Evolutionary conservation across 2,113 vertebrate species (phyloP).

Genomic region (Pterocles gutturalis): DNA sequence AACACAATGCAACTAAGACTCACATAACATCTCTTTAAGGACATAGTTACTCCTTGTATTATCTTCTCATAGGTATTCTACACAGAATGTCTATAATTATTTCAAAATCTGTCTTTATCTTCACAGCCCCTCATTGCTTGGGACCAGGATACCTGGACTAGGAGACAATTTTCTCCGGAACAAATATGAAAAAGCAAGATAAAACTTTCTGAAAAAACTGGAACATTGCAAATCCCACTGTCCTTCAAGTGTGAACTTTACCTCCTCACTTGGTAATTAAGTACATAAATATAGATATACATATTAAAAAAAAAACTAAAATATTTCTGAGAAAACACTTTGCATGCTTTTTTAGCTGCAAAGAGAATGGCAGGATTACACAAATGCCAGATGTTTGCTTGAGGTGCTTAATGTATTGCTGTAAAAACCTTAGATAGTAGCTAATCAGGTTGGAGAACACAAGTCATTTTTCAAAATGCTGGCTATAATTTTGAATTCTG

Average conservation of each 20-base stretch:
- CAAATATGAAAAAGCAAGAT: background rate
- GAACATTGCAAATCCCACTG: background rate
- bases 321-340: background rate
- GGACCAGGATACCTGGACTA: background rate
- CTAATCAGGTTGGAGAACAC: rapidly evolving
- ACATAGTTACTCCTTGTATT: background rate
- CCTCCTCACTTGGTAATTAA: background rate
- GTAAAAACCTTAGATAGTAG: background rate
- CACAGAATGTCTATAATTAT: background rate
- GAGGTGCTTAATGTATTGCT: background rate
- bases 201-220: background rate
- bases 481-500: background rate
- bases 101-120: background rate
- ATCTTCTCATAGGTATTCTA: background rate
- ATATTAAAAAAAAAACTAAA: background rate
- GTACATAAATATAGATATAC: background rate
- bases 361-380: background rate
- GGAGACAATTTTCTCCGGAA: background rate
- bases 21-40: background rate
- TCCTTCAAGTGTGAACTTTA: background rate
- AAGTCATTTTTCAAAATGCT: background rate
- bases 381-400: background rate
- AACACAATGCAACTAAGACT: background rate
- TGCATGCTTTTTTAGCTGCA: background rate
- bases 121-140: background rate